Evolutionary conservation across 2,888 invertebrate genomes (phyloP), one percentile per base, ranked within the genome.

Genomic region (Scaptomyza tumidula): DNA sequence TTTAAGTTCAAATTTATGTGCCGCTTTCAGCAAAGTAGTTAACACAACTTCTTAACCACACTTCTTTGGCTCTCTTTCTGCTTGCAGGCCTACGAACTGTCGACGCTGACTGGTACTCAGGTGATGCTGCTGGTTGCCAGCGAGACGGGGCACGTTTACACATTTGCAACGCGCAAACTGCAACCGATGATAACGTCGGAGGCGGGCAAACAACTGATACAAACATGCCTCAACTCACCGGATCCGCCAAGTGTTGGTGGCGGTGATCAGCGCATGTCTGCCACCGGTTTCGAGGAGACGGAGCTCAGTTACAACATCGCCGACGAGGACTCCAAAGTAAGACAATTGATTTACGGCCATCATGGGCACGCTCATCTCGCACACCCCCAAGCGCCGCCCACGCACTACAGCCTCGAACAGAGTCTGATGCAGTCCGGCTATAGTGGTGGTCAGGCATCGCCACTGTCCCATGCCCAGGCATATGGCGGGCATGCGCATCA

Each of bases 171-270:
- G 83, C 95, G 98, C 84, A 98, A 98, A 93, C 94, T 99, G 58
- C 98, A 99, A 93, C 99, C 99, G 80, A 99, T 99, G 99, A 99
- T 99, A 92, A 99, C 98, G 50, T 98, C 98, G 83, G 97, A 97
- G 92, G 96, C 97, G 67, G 99, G 99, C 82, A 99, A 99, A 93
- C 97, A 98, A 78, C 94, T 99, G 85, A 99, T 99, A 90, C 99
- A 99, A 93, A 99, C 98, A 84, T 99, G 99, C 93, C 95, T 99
- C 73, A 99, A 99, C 93, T 98, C 98, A 52, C 99, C 98, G 48
- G 98, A 98, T 93, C 98, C 97, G 71, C 96, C 95, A 68, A 95
- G 93, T 81, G 94, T 91, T 27, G 94, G 94, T 6, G 95, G 95
- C 80, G 95, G 95, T 75, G 98, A 98, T 93, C 98, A 98, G 93